Conservation (phyloP, 2,113 vertebrate species). For the Chinchilla lanigera region DNA sequence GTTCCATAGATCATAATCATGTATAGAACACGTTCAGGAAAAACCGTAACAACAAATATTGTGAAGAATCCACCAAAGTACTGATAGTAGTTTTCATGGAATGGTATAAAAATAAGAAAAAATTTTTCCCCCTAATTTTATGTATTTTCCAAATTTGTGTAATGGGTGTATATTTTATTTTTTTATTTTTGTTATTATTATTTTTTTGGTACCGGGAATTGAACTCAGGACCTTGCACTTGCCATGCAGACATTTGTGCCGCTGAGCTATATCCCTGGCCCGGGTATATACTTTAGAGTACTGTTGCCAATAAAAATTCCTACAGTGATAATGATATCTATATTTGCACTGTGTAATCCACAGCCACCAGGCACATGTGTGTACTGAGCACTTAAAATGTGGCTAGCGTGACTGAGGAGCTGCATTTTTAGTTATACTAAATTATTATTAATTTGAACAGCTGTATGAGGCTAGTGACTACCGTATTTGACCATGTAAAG, state of each 20-base stretch:
- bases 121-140: conserved; percentile 44
- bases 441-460: not conserved
- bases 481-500: not conserved
- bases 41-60: not conserved
- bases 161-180: not conserved
- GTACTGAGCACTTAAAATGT: not conserved
- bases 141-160: not conserved
- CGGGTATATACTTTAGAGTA: not conserved
- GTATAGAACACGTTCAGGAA: not conserved
- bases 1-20: not conserved
- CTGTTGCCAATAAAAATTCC: not conserved
- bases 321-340: not conserved
- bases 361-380: not conserved
- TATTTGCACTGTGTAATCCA: not conserved
- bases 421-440: not conserved
- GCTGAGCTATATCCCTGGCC: no score
- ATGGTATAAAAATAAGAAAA: not conserved
- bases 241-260: no score
- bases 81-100: not conserved
- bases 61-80: conserved; percentile 18
- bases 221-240: no score
- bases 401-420: not conserved
- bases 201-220: no score
- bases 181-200: no score
- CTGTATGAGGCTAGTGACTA: not conserved